phyloP scores from a whole-genome alignment of 2,888 invertebrate species.

The Melangyna quadrimaculata region DNA sequence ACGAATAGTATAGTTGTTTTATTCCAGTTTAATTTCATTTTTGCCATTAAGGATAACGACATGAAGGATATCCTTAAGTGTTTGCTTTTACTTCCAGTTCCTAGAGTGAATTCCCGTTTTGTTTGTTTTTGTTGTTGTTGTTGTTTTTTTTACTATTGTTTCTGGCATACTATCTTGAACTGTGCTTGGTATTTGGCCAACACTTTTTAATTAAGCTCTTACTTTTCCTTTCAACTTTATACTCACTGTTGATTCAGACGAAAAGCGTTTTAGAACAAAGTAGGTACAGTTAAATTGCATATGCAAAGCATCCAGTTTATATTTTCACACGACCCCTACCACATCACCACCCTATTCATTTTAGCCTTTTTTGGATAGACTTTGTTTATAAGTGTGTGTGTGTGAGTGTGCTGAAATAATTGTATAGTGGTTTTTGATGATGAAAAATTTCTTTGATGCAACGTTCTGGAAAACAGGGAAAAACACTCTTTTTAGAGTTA shows the following conservation, averaged over 20 bases:
- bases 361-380: neutral
- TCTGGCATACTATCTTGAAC: neutral
- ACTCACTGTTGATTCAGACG: conserved; percentile 50
- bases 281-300: conserved; percentile 54
- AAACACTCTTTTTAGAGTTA: conserved; percentile 21
- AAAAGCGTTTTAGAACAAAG: conserved; percentile 39
- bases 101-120: conserved; percentile 15
- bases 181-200: conserved; percentile 46
- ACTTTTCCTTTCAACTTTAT: neutral
- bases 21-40: conserved; percentile 61
- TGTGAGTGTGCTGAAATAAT: neutral
- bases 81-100: conserved; percentile 49
- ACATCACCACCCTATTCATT: neutral
- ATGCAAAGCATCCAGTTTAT: conserved; percentile 54
- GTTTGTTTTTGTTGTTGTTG: conserved; percentile 16
- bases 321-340: neutral
- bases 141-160: neutral
- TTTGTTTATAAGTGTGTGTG: neutral
- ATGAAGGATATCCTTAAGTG: conserved; percentile 53
- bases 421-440: conserved; percentile 9
- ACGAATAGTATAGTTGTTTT: conserved; percentile 51
- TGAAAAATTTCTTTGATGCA: conserved; percentile 27
- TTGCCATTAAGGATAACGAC: conserved; percentile 57
- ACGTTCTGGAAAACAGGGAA: conserved; percentile 48
- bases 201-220: conserved; percentile 47